Base-by-base conservation (phyloP, 2,113 vertebrate genomes). In the Poeciliopsis occidentalis region DNA sequence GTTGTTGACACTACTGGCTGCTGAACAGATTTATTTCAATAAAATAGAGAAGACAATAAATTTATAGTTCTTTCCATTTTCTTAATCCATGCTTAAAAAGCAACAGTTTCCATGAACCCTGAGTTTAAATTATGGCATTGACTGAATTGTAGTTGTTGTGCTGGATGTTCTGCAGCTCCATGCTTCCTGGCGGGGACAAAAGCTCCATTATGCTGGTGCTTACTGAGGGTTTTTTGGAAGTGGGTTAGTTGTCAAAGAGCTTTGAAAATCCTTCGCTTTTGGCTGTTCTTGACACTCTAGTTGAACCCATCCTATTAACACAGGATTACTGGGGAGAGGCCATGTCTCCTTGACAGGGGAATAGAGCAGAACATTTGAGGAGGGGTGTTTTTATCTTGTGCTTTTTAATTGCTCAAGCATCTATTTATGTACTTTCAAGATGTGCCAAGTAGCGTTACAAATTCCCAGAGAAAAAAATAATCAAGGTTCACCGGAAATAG, bases 281-380 rank as follows among this genome's bases (percentile, higher is more conserved):
- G 95, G 94, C 95, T 94, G 96, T 94, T 81, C 91, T 92, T 97
- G 96, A 96, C 95, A 97, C 95, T 95, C 95, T 92, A 90, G 95
- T 94, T 98, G 96, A 97, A 98, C 96, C 94, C 91, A 1, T 93
- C 93, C 91, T 91, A 95, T 96, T 96, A 96, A 95, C 94, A 93
- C 84, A 89, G 95, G 96, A 95, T 96, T 96, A 96, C 91, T 81
- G 90, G 82, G 68, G 75, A 83, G 92, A 93, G 86, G 89, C 87
- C 79, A 27, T 88, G 90, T 94, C 95, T 93, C 91, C 92, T 92
- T 93, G 94, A 95, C 90, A 94, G 91, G 83, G 91, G 95, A 95
- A 95, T 94, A 93, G 95, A 95, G 94, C 93, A 89, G 86, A 87
- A 86, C 89, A 91, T 95, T 92, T 91, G 91, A 95, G 92, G 84